phyloP scores from a whole-genome alignment of 30 jellyfish, hydroid and myxozoan species.

The Aurelia sp. region DNA sequence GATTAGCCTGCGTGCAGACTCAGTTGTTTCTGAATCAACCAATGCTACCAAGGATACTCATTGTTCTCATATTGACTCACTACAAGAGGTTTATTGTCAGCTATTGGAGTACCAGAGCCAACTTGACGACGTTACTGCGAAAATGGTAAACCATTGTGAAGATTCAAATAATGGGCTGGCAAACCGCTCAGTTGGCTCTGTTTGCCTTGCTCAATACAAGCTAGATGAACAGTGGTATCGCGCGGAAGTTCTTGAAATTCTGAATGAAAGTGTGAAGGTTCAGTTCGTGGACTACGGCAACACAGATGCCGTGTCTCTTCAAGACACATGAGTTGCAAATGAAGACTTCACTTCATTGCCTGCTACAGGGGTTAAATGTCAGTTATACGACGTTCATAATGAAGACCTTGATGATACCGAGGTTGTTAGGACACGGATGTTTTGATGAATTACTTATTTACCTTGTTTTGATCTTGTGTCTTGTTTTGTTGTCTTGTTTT shows the following conservation, averaged over 20 bases:
- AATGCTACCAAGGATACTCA: conserved; percentile 5
- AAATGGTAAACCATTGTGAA: conserved; percentile 22
- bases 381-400: conserved; percentile 63
- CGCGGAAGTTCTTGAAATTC: conserved; percentile 17
- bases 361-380: conserved; percentile 45
- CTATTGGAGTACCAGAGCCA: conserved; percentile 29
- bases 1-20: too few relatives aligned
- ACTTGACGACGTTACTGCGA: conserved; percentile 49
- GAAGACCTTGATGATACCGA: conserved; percentile 56
- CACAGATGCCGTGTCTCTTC: conserved; percentile 32
- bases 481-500: conserved; percentile 37
- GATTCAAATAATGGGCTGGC: background rate
- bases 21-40: too few relatives aligned
- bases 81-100: conserved; percentile 44
- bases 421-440: conserved; percentile 48
- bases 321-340: conserved; percentile 40
- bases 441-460: too few relatives aligned
- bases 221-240: conserved; percentile 69
- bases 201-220: conserved; percentile 31
- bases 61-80: conserved; percentile 64
- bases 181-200: conserved; percentile 25
- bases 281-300: conserved; percentile 61
- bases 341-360: conserved; percentile 52
- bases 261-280: conserved; percentile 11
- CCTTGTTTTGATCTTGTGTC: too few relatives aligned